These are phyloP conservation scores for Cerceris ruficornis DNA, from an alignment of 2,888 invertebrate species.

Conservation along the genomic window DNA sequence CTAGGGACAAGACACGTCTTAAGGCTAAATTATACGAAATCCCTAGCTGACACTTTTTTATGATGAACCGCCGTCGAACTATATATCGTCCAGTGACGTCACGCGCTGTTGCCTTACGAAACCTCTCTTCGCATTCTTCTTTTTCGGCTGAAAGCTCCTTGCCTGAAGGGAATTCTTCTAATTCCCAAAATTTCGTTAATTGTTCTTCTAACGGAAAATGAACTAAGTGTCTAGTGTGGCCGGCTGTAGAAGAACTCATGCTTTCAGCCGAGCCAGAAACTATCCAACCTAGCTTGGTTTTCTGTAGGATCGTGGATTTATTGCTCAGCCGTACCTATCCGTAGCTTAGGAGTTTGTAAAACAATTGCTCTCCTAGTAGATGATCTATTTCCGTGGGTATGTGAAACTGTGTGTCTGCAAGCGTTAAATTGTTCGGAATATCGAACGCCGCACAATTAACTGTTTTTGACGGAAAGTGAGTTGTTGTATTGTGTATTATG, in stretches of 20 bases:
- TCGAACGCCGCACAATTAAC: background rate
- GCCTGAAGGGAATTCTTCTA: constrained; percentile 2
- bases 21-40: background rate
- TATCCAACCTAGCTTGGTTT: constrained; percentile 17
- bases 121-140: background rate
- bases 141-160: background rate
- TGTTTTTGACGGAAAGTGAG: too few species aligned
- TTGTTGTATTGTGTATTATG: too few species aligned
- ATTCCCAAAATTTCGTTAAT: constrained; percentile 3
- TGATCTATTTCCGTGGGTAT: constrained; percentile 17
- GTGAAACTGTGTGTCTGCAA: constrained; percentile 16
- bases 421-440: background rate
- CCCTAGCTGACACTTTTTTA: background rate
- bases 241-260: accelerated
- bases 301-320: background rate
- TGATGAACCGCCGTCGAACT: constrained; percentile 1
- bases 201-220: background rate
- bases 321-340: constrained; percentile 2
- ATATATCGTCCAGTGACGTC: background rate
- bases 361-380: constrained; percentile 8
- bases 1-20: constrained; percentile 5
- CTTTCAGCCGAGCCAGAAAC: background rate
- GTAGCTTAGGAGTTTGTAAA: background rate
- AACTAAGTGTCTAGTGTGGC: background rate
- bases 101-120: background rate